Evolutionary conservation across 2,888 invertebrate species (phyloP).

Genomic region (Bimastos eiseni): DNA sequence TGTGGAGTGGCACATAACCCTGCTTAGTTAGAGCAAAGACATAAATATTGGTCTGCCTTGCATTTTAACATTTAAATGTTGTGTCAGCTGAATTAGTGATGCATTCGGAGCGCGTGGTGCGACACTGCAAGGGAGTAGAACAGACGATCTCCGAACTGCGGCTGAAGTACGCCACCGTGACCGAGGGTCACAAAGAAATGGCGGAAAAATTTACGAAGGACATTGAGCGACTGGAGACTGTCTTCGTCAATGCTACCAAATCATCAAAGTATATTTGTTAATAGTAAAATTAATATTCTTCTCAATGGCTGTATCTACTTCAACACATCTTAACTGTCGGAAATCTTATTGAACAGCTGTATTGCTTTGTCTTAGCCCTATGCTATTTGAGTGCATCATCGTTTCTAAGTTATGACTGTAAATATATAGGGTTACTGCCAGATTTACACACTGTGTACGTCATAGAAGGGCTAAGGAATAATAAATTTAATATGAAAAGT

Average conservation of each 20-base stretch:
- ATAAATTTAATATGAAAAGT: too few relatives aligned
- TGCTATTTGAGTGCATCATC: not conserved
- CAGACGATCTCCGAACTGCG: constrained; percentile 57
- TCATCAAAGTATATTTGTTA: constrained; percentile 47
- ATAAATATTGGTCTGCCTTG: too few relatives aligned
- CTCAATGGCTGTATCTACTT: not conserved
- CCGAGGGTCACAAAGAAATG: constrained; percentile 54
- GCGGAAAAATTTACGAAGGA: constrained; percentile 55
- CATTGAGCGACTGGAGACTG: constrained; percentile 57
- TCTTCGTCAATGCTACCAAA: constrained; percentile 61
- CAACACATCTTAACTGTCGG: not conserved
- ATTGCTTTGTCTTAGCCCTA: not conserved
- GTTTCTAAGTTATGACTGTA: not conserved
- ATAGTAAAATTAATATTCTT: constrained; percentile 10
- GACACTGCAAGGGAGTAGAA: constrained; percentile 60
- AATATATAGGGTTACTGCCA: too few relatives aligned
- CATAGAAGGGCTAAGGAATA: too few relatives aligned
- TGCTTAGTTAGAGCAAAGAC: not conserved
- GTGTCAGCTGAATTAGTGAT: constrained; percentile 59
- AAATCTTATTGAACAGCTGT: not conserved
- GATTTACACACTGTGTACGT: too few relatives aligned
- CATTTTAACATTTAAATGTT: not conserved
- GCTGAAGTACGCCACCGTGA: constrained; percentile 54
- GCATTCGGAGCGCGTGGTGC: constrained; percentile 59
- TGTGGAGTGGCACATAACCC: not conserved